Evolutionary conservation across 2,797 vertebrate genomes (phyloP).

Genomic region (Pseudochromis fuscus): DNA sequence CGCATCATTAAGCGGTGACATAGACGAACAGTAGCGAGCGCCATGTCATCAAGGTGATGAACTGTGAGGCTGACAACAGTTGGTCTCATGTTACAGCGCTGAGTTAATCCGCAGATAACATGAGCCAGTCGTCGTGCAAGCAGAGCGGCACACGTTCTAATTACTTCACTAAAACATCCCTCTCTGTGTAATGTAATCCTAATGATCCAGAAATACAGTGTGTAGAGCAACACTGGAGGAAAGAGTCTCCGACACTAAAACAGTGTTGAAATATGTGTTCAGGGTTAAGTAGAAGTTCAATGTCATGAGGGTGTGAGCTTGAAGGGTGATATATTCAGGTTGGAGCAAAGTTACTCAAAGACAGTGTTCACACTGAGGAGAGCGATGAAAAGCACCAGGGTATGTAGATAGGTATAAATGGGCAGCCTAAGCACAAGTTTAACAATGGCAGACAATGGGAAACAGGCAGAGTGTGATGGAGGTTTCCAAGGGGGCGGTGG

Average conservation of each 20-base stretch:
- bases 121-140: constrained; percentile 49
- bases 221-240: neutral
- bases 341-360: constrained; percentile 27
- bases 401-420: constrained; percentile 45
- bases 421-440: constrained; percentile 23
- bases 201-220: constrained; percentile 11
- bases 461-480: constrained; percentile 24
- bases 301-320: constrained; percentile 11
- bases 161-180: constrained; percentile 34
- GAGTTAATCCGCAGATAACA: constrained; percentile 64
- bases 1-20: neutral
- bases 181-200: constrained; percentile 41
- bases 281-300: constrained; percentile 13
- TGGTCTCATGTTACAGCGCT: constrained; percentile 65
- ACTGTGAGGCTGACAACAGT: constrained; percentile 42
- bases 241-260: too few species aligned
- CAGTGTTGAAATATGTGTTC: neutral
- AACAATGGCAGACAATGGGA: constrained; percentile 53
- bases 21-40: neutral
- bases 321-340: constrained; percentile 21
- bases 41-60: constrained; percentile 25
- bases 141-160: constrained; percentile 43
- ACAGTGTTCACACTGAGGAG: constrained; percentile 46
- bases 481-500: constrained; percentile 60
- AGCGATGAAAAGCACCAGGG: constrained; percentile 59